Base-by-base conservation (phyloP, 2,113 vertebrate species). In the Lutjanus erythropterus region DNA sequence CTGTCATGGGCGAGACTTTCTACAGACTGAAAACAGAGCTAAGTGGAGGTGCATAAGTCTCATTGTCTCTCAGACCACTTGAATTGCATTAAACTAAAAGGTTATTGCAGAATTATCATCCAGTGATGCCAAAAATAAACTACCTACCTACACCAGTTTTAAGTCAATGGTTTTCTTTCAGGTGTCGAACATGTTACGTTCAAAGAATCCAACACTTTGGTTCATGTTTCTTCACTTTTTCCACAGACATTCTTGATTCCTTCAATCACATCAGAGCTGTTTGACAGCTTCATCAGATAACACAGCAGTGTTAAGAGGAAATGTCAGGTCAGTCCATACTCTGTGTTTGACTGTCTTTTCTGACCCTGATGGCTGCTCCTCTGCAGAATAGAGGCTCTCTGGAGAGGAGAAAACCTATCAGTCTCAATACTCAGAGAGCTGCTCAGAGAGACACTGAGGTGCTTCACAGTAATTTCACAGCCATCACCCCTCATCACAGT, bases 381-480 rank as follows among this genome's bases (percentile, higher is more conserved):
- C 71, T 53, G 64, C 56, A 81, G 78, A 64, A 75, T 14, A 27
- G 66, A 31, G 10, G 70, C 67, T 80, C 76, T 72, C 79, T 25
- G 60, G 69, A 84, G 74, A 73, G 64, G 52, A 69, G 71, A 87
- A 81, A 84, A 80, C 71, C 41, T 27, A 86, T 91, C 89, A 82
- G 85, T 75, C 78, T 81, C 73, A 69, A 37, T 75, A 67, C 78
- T 44, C 37, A 53, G 41, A 35, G 47, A 83, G 68, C 62, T 31
- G 9, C 41, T 19, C 65, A 70, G 55, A 81, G 55, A 83, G 69
- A 86, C 70, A 71, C 53, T 12, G 41, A 80, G 69, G 79, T 81
- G 81, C 80, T 84, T 80, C 75, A 70, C 75, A 77, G 83, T 86
- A 88, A 91, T 89, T 90, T 91, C 88, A 89, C 86, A 88, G 82